phyloP scores from a whole-genome alignment of 2,797 vertebrate species.

The Melanotaenia maccullochi region DNA sequence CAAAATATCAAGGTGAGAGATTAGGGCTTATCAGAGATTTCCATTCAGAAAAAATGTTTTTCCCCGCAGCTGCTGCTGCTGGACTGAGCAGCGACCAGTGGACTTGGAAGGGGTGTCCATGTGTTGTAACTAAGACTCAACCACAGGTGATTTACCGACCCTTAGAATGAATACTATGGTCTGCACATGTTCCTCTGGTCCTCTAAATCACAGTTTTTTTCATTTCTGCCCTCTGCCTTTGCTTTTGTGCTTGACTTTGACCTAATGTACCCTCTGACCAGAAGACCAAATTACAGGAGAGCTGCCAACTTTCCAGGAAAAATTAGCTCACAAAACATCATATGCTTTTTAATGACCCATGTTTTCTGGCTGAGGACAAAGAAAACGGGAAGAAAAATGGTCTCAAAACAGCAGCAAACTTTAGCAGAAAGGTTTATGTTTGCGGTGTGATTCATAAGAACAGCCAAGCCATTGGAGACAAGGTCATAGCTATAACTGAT shows the following conservation, averaged over 20 bases:
- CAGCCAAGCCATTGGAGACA: conserved; percentile 15
- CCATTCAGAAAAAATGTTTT: conserved; percentile 47
- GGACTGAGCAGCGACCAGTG: conserved; percentile 17
- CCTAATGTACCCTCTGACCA: conserved; percentile 57
- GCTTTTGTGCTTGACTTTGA: conserved; percentile 39
- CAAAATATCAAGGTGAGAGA: conserved; percentile 74
- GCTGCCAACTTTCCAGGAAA: conserved; percentile 53
- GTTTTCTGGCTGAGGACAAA: conserved; percentile 8
- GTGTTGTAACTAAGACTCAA: conserved; percentile 48
- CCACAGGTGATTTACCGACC: conserved; percentile 66
- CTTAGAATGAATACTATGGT: conserved; percentile 46
- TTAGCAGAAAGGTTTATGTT: conserved; percentile 21
- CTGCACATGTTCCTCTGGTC: conserved; percentile 32
- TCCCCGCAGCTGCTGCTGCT: conserved; percentile 37
- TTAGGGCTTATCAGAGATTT: conserved; percentile 72
- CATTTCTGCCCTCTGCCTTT: conserved; percentile 35
- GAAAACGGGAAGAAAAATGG: neutral
- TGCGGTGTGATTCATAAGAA: conserved; percentile 19
- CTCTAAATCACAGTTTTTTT: conserved; percentile 37
- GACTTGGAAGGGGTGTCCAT: conserved; percentile 22
- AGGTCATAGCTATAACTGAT: conserved; percentile 52
- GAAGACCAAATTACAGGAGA: conserved; percentile 46
- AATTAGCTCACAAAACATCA: conserved; percentile 5
- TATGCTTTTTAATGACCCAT: conserved; percentile 2
- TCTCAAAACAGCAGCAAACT: neutral